Base-by-base conservation (phyloP, 1,140 invertebrate species). In the Pissodes strobi region DNA sequence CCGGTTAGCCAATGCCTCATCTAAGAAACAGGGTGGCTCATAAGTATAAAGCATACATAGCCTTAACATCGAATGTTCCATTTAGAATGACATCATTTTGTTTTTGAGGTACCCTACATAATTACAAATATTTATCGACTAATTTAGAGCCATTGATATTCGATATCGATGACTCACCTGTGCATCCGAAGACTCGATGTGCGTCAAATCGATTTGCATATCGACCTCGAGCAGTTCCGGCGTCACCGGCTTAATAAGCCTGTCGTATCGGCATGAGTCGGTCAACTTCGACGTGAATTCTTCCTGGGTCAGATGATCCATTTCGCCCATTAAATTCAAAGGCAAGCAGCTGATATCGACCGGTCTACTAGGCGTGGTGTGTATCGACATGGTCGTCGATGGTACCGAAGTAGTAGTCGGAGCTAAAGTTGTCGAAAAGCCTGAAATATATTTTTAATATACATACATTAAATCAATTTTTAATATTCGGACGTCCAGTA, bases 261-360 rank as follows among this genome's bases (percentile, higher is more conserved):
- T 84, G 72, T 91, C 89, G 71, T 92, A 92, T 5, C 90, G 85
- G 71, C 90, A 92, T 51, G 84, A 84, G 69, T 88, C 82, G 0
- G 88, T 88, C 18, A 91, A 74, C 55, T 84, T 82, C 27, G 85
- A 82, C 12, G 90, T 75, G 39, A 91, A 83, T 74, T 91, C 88
- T 1, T 88, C 88, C 69, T 90, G 87, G 1, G 88, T 89, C 4
- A 75, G 48, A n/a, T 59, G 57, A 25, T 74, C 71, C 37, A 74
- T 43, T 41, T 67, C 53, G 1, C 63, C 63, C 63, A 65, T 65
- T 17, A 65, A 30, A 13, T 57, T 39, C 23, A 65, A 22, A 6
- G 63, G 63, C 3, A 65, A 19, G 17, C 63, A 65, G 17, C 48
- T 65, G 25, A 65, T 52, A 27, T 65, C 63, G 0, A 65, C 63